phyloP scores from a whole-genome alignment of 2,113 vertebrate genomes.

The Larimichthys crocea region DNA sequence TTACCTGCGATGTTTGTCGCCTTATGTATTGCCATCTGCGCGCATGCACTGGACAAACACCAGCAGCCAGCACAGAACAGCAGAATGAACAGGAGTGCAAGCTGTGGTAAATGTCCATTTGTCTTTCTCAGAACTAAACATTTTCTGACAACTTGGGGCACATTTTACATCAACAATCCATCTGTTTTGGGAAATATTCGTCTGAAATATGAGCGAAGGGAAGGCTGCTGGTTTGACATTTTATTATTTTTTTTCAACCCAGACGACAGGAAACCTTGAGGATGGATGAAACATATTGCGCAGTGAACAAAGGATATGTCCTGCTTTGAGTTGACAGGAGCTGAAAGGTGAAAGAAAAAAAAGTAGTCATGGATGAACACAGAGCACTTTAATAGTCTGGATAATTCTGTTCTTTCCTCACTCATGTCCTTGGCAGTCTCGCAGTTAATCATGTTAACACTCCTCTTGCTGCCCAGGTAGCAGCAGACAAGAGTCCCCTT shows the following conservation, averaged over 20 bases:
- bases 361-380: conserved; percentile 5
- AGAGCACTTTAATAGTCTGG: conserved; percentile 11
- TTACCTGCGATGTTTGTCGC: too few relatives aligned
- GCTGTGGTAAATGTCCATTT: conserved; percentile 6
- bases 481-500: conserved; percentile 19
- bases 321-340: not conserved
- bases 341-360: not conserved
- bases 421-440: conserved; percentile 30
- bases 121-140: conserved; percentile 5
- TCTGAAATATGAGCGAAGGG: not conserved
- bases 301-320: not conserved
- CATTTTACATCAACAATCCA: conserved; percentile 8
- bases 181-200: conserved; percentile 26
- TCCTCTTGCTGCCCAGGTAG: conserved; percentile 13
- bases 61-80: not conserved
- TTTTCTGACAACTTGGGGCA: conserved; percentile 23
- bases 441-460: conserved; percentile 41
- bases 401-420: conserved; percentile 26
- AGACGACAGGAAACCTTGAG: conserved; percentile 17
- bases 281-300: not conserved
- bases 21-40: too few relatives aligned
- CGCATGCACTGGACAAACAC: not conserved
- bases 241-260: not conserved
- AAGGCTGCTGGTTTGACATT: conserved; percentile 20
- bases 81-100: not conserved